Conservation (phyloP, 2,797 vertebrate species). For the Aplochiton taeniatus region DNA sequence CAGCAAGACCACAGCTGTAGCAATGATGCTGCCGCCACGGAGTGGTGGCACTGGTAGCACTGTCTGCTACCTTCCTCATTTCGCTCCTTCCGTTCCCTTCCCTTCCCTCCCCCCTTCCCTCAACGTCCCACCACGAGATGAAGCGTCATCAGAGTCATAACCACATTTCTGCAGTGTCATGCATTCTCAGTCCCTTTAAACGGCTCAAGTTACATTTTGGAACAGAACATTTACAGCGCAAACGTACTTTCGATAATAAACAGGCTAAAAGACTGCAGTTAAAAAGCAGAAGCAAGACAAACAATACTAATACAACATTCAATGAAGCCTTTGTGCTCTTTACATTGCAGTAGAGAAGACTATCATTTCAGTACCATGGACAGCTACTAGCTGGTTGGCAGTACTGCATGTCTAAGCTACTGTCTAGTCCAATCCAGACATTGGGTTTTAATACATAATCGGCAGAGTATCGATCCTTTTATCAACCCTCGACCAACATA, state of each 20-base stretch:
- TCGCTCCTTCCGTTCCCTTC: constrained; percentile 28
- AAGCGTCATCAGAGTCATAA: constrained; percentile 59
- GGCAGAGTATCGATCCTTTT: neutral
- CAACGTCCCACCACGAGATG: constrained; percentile 5
- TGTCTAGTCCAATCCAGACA: no score
- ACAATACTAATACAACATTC: no score
- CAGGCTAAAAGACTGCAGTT: neutral
- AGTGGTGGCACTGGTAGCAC: constrained; percentile 50
- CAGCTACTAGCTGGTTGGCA: constrained; percentile 34
- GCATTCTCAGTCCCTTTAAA: constrained; percentile 38
- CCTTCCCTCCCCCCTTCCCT: constrained; percentile 25
- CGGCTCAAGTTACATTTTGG: constrained; percentile 14
- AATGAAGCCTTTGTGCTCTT: no score
- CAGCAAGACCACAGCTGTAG: constrained; percentile 52
- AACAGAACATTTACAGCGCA: constrained; percentile 2
- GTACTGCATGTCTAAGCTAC: no score
- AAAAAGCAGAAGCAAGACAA: neutral
- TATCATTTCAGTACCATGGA: constrained; percentile 62
- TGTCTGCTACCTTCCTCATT: constrained; percentile 49
- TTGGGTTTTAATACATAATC: no score
- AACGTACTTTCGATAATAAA: neutral
- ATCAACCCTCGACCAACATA: neutral
- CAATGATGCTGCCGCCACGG: constrained; percentile 41
- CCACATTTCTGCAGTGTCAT: constrained; percentile 64
- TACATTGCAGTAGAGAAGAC: no score